phyloP scores from a whole-genome alignment of 2,888 invertebrate species.

The Leptogaster cylindrica region DNA sequence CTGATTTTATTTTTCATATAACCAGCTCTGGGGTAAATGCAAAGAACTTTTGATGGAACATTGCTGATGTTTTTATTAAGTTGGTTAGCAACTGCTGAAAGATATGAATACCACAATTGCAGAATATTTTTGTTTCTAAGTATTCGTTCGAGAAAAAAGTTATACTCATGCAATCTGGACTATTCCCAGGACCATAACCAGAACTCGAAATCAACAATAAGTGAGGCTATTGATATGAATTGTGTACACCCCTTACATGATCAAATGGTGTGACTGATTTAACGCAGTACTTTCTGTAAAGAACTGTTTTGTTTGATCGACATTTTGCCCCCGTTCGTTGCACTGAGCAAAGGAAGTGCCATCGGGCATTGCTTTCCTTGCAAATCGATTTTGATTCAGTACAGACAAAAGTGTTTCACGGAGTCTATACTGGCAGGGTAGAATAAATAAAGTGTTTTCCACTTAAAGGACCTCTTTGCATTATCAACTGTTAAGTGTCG shows the following conservation, averaged over 20 bases:
- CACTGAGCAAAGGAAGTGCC: background rate
- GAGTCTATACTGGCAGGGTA: background rate
- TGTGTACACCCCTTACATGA: background rate
- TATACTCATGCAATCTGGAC: no score
- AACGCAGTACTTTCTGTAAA: background rate
- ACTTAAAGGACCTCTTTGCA: background rate
- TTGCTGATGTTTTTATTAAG: no score
- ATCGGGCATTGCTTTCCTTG: background rate
- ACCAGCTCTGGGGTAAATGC: slow-evolving; percentile 1
- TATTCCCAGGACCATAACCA: no score
- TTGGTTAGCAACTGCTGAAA: no score
- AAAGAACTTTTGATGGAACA: background rate
- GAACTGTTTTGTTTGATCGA: background rate
- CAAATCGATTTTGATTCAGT: background rate
- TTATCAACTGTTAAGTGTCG: no score
- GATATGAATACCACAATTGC: no score
- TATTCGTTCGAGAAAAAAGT: no score
- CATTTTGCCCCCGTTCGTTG: background rate
- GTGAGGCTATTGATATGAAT: background rate
- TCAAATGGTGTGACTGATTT: background rate
- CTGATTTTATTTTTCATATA: background rate
- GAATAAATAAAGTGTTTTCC: background rate
- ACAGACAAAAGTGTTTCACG: background rate
- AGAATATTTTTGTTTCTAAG: no score
- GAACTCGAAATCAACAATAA: no score